phyloP scores from a whole-genome alignment of 2,113 vertebrate species.

The Zapus hudsonius region DNA sequence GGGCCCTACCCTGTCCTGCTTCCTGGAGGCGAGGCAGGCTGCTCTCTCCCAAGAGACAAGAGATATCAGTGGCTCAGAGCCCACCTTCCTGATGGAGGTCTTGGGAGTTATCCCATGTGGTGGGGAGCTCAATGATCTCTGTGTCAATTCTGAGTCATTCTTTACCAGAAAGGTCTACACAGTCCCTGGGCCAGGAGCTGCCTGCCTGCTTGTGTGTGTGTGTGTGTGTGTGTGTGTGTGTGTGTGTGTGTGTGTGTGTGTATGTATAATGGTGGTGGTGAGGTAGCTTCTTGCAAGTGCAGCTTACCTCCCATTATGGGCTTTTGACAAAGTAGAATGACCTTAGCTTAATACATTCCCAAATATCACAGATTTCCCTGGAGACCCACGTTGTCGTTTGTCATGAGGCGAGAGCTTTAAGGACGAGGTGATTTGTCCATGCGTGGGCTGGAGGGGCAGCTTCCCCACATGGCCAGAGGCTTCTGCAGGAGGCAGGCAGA shows the following conservation, averaged over 20 bases:
- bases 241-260: too few relatives aligned
- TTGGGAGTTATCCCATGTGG: background rate
- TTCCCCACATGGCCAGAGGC: background rate
- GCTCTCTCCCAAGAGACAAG: background rate
- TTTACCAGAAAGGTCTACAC: background rate
- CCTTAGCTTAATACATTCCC: constrained; percentile 62
- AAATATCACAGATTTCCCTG: constrained; percentile 65
- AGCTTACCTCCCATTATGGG: constrained; percentile 34
- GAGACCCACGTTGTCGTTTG: constrained; percentile 56
- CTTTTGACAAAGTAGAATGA: constrained; percentile 76
- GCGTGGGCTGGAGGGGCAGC: background rate
- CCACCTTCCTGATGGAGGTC: background rate
- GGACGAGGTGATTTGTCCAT: background rate
- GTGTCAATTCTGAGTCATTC: constrained; percentile 10
- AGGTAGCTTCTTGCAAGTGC: background rate
- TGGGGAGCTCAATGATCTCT: background rate
- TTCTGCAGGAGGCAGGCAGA: background rate
- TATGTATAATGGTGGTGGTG: too few relatives aligned
- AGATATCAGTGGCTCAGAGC: background rate
- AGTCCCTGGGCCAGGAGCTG: background rate
- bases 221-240: too few relatives aligned
- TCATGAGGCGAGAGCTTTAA: constrained; percentile 23
- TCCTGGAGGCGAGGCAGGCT: background rate
- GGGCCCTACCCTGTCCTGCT: background rate
- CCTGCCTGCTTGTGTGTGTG: background rate